phyloP scores from a whole-genome alignment of 2,888 invertebrate species.

The Chorisops tibialis region DNA sequence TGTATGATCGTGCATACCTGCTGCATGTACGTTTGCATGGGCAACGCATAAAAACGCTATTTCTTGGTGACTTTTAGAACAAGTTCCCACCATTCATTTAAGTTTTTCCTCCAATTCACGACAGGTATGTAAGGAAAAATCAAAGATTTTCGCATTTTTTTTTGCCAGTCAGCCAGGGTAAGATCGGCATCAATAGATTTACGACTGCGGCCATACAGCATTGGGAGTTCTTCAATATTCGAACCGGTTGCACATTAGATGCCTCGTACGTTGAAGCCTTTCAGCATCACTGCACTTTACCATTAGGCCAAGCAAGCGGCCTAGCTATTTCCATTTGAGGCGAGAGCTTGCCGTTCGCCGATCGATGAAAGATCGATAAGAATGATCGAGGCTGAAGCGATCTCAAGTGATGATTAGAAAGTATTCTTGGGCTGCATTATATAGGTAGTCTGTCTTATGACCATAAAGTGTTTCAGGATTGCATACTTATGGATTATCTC shows the following conservation, averaged over 20 bases:
- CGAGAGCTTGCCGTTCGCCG: not conserved
- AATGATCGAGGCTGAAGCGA: not conserved
- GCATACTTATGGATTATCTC: conserved; percentile 6
- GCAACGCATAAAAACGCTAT: conserved; percentile 8
- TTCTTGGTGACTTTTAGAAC: conserved; percentile 13
- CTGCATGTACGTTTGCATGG: conserved; percentile 15
- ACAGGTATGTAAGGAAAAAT: not conserved
- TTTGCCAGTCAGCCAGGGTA: not conserved
- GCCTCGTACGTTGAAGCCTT: not conserved
- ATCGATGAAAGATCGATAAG: conserved; percentile 13
- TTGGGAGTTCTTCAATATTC: conserved; percentile 8
- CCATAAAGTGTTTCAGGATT: not conserved
- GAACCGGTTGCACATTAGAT: conserved; percentile 4
- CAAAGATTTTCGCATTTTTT: not conserved
- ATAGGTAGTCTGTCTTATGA: not conserved
- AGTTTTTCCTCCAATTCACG: conserved; percentile 17
- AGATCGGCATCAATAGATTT: conserved; percentile 4
- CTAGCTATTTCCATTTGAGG: conserved; percentile 4
- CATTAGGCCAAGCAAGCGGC: not conserved
- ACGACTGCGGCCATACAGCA: conserved; percentile 7
- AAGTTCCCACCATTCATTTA: conserved; percentile 29
- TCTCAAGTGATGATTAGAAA: conserved; percentile 8
- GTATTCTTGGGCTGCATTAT: not conserved
- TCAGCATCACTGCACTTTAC: not conserved
- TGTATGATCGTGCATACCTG: not conserved